Base-by-base conservation (phyloP, 2,797 vertebrate genomes). In the Xenentodon cancila region DNA sequence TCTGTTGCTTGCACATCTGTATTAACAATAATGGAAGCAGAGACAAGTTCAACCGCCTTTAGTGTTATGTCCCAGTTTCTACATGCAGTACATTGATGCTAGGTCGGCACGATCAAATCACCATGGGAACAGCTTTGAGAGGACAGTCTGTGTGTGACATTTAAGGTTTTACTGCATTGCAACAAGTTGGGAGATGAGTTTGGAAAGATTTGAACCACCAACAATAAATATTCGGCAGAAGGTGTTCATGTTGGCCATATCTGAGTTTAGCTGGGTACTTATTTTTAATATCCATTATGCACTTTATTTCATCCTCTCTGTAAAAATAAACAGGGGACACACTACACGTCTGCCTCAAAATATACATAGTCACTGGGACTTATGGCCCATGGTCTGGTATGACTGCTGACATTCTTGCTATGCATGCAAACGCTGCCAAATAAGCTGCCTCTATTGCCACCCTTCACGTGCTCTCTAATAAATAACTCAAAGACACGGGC, bases 41-140 rank as follows among this genome's bases (percentile, higher is more conserved):
- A 68, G 56, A 57, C 3, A 1, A 48, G 53, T 83, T 56, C 15
- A 12, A 53, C 37, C 58, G 61, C 27, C 47, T 71, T n/a, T 20
- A 18, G 47, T 64, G 47, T 46, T 40, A 58, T 71, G 81, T 59
- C 81, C 75, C 57, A 78, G 50, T 84, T 90, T 88, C 64, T 61
- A 44, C 54, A 59, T 53, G 20, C 58, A 40, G 25, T 9, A 44
- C 59, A 84, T 82, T 79, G 47, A 50, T 82, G 47, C 55, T 52
- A 6, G 52, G 48, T 77, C 59, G 60, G 71, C 68, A 51, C 53
- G 5, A 16, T 40, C 42, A 57, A 42, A 17, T 86, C 80, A 64
- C 82, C 81, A 88, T 89, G 80, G 83, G 68, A 86, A 90, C 84
- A 51, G 71, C 17, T 61, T 84, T 3, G 2, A 60, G 68, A 85